Evolutionary conservation across 2,888 invertebrate species (phyloP), one percentile per base, ranked within the genome.

Genomic region (Drosophila anomalata): DNA sequence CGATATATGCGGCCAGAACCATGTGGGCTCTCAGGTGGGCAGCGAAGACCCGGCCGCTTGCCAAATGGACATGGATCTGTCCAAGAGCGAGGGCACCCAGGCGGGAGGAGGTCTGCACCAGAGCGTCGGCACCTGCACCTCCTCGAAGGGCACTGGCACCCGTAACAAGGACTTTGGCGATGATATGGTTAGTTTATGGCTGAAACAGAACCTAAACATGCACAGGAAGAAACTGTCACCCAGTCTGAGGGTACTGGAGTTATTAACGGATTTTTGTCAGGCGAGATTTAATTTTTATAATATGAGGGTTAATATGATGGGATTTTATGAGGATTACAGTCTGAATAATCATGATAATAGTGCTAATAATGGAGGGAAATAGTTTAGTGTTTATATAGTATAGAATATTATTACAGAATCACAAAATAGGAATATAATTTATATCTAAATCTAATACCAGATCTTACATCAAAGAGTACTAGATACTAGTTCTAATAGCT

Each of bases 11-110:
- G 94, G 94, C 36, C 95, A 95, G 89, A 95, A 94, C 88, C 95
- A 94, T 89, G 94, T 95, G 87, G 94, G 94, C 63, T 94, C 94
- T 20, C 94, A 92, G 82, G 91, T 91, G 79, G 91, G 91, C 14
- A 84, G 93, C 90, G 92, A 91, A 91, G 76, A 90, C 90, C 79
- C 80, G 26, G 92, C 72, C 92, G 92, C 87, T 92, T 85, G 78
- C 57, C 89, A 89, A 69, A 87, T 94, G 93, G 82, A 93, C 92
- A 87, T 94, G 93, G 94, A 94, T 89, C 93, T 93, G 60, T 92
- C 94, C 7, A 95, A 95, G 90, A 96, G 96, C 0, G 96, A 97
- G 91, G 96, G 96, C 1, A 96, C 96, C 1, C 96, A 97, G 90
- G 96, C 96, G 0, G 96, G 96, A 12, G 96, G 96, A 2, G 83